These are phyloP conservation scores for Bombus fervidus DNA, from an alignment of 1,140 invertebrate species.

Conservation along the genomic window DNA sequence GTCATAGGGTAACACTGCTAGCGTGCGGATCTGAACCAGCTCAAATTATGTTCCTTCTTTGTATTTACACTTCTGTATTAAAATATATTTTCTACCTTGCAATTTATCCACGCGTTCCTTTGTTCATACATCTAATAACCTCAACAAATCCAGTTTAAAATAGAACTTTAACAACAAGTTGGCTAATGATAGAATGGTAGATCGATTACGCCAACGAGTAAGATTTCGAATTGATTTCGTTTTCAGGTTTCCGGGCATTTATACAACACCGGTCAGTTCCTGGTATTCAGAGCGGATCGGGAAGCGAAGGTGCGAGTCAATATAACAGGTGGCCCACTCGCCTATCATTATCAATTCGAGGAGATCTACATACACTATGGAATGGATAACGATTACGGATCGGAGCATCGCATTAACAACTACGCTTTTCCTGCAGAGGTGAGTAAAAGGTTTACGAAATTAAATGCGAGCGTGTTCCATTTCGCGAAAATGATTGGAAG, in stretches of 20 bases:
- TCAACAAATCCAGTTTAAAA: no score
- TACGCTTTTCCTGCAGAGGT: constrained; percentile 98
- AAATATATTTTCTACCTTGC: no score
- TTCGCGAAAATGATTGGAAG: neutral
- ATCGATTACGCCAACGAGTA: neutral
- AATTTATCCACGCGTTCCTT: no score
- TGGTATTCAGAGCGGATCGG: constrained; percentile 94
- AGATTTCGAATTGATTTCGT: constrained; percentile 55
- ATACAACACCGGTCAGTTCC: constrained; percentile 94
- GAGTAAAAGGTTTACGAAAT: constrained; percentile 66
- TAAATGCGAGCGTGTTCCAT: neutral
- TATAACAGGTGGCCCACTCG: constrained; percentile 97
- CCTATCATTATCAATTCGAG: constrained; percentile 96
- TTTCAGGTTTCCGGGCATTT: constrained; percentile 92
- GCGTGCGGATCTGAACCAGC: no score
- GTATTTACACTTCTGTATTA: no score
- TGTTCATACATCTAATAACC: no score
- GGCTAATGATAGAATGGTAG: no score
- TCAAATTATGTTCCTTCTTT: no score
- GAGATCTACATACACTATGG: constrained; percentile 98
- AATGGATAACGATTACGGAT: constrained; percentile 92
- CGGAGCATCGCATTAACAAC: constrained; percentile 96
- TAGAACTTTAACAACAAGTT: neutral
- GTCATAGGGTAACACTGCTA: no score
- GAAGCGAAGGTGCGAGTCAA: constrained; percentile 93